Conservation (phyloP, 1,140 invertebrate species). For the Rhysida immarginata region DNA sequence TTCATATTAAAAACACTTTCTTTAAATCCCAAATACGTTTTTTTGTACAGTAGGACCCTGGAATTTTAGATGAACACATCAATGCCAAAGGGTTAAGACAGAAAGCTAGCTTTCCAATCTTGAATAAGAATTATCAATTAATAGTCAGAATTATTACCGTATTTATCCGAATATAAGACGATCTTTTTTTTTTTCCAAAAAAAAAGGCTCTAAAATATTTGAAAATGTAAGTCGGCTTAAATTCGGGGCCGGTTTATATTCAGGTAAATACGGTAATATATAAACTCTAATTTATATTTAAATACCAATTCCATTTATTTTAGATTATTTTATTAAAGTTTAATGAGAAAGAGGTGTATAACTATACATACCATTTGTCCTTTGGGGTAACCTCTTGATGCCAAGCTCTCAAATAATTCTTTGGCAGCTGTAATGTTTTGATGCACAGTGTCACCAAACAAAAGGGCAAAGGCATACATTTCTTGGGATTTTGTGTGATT, state of each 20-base stretch:
- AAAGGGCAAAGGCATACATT: slow-evolving; percentile 64
- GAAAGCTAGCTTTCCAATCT: neutral
- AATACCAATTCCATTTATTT: neutral
- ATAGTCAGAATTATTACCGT: no score
- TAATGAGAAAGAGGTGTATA: neutral
- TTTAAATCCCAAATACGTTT: neutral
- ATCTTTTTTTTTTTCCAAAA: neutral
- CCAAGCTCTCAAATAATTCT: slow-evolving; percentile 59
- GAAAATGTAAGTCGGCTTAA: no score
- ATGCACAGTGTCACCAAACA: slow-evolving; percentile 55
- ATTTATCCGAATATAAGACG: no score
- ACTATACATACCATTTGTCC: slow-evolving; percentile 59
- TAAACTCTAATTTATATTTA: neutral
- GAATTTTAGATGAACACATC: neutral
- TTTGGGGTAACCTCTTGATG: slow-evolving; percentile 58
- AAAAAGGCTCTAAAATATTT: neutral
- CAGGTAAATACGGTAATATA: neutral
- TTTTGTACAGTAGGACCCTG: neutral
- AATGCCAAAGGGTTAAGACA: neutral
- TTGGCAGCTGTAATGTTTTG: slow-evolving; percentile 61
- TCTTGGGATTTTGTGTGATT: slow-evolving; percentile 66
- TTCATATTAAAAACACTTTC: neutral
- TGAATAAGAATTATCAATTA: neutral
- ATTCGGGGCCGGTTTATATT: no score
- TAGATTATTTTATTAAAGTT: slow-evolving; percentile 6